These are phyloP conservation scores for Sciurus vulgaris DNA, from an alignment of 2,797 vertebrate species.

Conservation along the genomic window DNA sequence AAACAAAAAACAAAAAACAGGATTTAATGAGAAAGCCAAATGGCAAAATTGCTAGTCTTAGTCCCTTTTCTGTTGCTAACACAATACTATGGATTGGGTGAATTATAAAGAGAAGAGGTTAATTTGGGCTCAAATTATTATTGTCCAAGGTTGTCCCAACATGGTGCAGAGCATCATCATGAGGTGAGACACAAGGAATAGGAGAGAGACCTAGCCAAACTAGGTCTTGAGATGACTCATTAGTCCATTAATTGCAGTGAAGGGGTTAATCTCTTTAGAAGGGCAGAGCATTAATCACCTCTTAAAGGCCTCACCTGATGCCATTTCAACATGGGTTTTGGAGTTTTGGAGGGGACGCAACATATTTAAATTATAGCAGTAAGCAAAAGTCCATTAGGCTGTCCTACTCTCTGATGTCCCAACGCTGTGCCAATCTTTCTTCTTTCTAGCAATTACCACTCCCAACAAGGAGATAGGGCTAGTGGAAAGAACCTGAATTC, in stretches of 20 bases:
- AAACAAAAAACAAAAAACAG: background rate
- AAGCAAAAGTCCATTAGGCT: background rate
- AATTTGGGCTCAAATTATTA: background rate
- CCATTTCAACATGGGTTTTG: background rate
- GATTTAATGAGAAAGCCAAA: background rate
- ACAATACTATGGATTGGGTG: too few relatives aligned
- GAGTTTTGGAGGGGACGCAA: background rate
- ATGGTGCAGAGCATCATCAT: background rate
- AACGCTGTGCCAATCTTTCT: background rate
- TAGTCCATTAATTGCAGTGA: background rate
- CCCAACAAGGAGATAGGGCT: background rate
- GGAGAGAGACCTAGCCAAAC: background rate
- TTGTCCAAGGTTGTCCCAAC: background rate
- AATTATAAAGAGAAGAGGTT: background rate
- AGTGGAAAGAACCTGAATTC: background rate
- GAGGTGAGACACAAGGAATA: background rate
- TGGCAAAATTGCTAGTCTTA: background rate
- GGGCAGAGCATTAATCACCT: background rate
- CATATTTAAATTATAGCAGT: background rate
- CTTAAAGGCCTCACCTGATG: too few relatives aligned
- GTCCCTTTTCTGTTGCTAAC: background rate
- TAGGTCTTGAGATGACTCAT: background rate
- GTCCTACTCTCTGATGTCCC: background rate
- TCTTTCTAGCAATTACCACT: background rate
- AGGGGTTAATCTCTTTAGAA: background rate